These are phyloP conservation scores for Lepus oiostolus DNA, from an alignment of 2,797 vertebrate genomes.

Conservation along the genomic window DNA sequence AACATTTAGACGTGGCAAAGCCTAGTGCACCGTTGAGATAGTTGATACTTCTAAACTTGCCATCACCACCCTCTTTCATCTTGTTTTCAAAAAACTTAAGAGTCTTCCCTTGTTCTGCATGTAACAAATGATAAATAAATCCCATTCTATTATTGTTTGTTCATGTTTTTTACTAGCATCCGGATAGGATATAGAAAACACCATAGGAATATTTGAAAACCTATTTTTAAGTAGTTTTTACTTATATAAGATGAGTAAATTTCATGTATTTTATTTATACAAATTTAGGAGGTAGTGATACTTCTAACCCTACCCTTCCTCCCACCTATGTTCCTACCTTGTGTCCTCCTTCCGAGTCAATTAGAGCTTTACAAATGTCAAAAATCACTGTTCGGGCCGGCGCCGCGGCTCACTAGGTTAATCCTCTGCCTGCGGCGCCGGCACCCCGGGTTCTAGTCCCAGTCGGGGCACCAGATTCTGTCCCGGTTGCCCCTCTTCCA, in stretches of 20 bases:
- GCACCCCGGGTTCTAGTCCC: too few species aligned
- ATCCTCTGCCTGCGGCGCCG: too few species aligned
- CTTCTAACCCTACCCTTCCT: too few species aligned
- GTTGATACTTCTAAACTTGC: not conserved
- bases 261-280: too few species aligned
- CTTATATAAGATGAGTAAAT: too few species aligned
- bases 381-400: not conserved
- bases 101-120: not conserved
- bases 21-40: not conserved
- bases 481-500: too few species aligned
- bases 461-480: too few species aligned
- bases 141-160: not conserved
- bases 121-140: constrained; percentile 6
- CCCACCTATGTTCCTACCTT: too few species aligned
- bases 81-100: not conserved
- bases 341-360: not conserved
- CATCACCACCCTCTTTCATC: not conserved
- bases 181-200: not conserved
- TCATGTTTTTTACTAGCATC: not conserved
- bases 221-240: not conserved
- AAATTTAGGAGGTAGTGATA: too few species aligned
- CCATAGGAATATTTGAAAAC: not conserved
- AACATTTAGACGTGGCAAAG: accelerated
- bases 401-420: too few species aligned
- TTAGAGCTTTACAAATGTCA: not conserved